A percentile compares a stretch with the other conserved stretches of the same genome.
Conservation (phyloP, 2,888 invertebrate species). For the Stenchaetothrips biformis region DNA sequence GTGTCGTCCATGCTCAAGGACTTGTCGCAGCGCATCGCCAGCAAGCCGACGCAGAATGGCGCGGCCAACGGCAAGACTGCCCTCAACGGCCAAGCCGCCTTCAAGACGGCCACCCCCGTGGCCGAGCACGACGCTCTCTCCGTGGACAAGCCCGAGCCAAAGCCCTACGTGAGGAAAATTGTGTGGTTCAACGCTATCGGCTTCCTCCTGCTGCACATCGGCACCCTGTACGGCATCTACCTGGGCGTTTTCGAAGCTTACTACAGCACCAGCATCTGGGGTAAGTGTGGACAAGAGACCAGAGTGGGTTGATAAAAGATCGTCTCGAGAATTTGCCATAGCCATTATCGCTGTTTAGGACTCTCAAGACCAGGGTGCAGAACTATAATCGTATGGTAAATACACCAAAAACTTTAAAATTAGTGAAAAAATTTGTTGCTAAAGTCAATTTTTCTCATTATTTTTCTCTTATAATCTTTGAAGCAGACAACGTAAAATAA, state of each 20-base stretch:
- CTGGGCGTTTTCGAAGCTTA: slow-evolving; percentile 43
- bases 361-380: no score
- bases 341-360: no score
- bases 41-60: slow-evolving; percentile 1
- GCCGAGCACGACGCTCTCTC: not conserved
- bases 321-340: no score
- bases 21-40: slow-evolving; percentile 10
- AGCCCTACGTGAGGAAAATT: slow-evolving; percentile 49
- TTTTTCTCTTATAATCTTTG: no score
- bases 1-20: slow-evolving; percentile 1
- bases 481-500: no score
- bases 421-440: no score
- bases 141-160: not conserved
- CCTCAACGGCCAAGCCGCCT: not conserved
- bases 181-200: slow-evolving; percentile 61
- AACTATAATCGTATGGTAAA: no score
- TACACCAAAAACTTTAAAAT: no score
- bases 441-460: no score
- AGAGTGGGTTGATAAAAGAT: no score
- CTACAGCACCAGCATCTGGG: slow-evolving; percentile 43
- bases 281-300: slow-evolving; percentile 43
- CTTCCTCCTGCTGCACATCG: slow-evolving; percentile 54
- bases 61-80: not conserved
- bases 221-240: slow-evolving; percentile 49
- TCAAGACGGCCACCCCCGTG: not conserved